Base-by-base conservation (phyloP, 2,113 vertebrate genomes). In the Cyprinus carpio region DNA sequence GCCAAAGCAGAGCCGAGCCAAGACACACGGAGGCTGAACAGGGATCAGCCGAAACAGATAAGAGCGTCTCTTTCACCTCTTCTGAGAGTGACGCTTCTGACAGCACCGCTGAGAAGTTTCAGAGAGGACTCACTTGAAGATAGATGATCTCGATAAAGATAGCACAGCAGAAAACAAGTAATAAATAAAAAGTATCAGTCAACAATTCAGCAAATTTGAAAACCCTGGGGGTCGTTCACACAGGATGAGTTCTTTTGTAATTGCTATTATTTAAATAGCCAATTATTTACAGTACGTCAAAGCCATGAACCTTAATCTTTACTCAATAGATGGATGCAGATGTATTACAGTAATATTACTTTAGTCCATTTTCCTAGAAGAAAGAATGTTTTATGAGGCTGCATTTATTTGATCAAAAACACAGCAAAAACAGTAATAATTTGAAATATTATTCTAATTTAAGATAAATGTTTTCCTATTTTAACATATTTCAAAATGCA, bases 11-110 rank as follows among this genome's bases (percentile, higher is more conserved):
- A 60, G 67, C 87, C n/a, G 64, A 84, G 84, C 60, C 69, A 37
- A 79, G 69, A 60, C 58, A 49, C 25, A 49, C 76, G 4, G 34
- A 83, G 74, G 34, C 87, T 83, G 84, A 88, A 85, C 56, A 16
- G 82, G 84, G 69, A 83, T 84, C 87, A 88, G 84, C 16, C 29
- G 8, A 74, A 75, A 82, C 27, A 81, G 69, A 86, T 60, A 81
- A 80, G 60, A 65, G 25, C 29, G 13, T 78, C 84, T 75, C 64
- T 82, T 46, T 43, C 34, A 56, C 37, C 60, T 65, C 8, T 56
- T 72, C 25, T 67, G 18, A 67, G 43, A 43, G n/a, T 29, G 79
- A 80, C 3, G 76, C 76, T 43, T 79, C 60, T 58, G 29, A 72
- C 23, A 75, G 49, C 3, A 23, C 23, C 3, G 34, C 23, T 54